phyloP scores from a whole-genome alignment of 1,140 invertebrate species.

The Pseudomyrmex dendroicus region DNA sequence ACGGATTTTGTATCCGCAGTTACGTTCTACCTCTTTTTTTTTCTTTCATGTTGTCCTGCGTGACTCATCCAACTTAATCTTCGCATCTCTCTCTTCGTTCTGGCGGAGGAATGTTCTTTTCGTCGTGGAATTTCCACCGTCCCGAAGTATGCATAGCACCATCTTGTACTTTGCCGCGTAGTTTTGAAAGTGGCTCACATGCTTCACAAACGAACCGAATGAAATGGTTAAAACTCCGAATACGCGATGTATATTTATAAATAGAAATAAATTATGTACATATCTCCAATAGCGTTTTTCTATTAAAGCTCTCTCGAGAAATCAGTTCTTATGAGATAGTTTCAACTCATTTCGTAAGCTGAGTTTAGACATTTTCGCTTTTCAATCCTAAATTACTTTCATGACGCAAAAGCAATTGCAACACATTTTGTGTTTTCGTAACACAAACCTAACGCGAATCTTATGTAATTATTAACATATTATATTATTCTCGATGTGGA shows the following conservation, averaged over 20 bases:
- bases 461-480: background rate
- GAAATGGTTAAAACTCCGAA: conserved; percentile 12
- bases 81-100: conserved; percentile 11
- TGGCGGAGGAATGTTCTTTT: background rate
- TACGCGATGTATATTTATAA: conserved; percentile 67
- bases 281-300: conserved; percentile 29
- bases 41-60: background rate
- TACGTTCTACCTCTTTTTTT: background rate
- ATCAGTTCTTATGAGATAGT: conserved; percentile 13
- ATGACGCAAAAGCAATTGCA: background rate
- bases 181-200: conserved; percentile 64
- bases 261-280: conserved; percentile 55
- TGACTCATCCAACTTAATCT: conserved; percentile 52
- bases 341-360: conserved; percentile 26
- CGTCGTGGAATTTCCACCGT: conserved; percentile 35
- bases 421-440: background rate
- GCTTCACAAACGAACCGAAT: conserved; percentile 41
- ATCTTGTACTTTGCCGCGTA: conserved; percentile 28
- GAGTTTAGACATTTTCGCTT: conserved; percentile 31
- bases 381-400: conserved; percentile 32
- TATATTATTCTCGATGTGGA: background rate
- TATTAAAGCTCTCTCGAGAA: conserved; percentile 27
- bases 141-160: conserved; percentile 21
- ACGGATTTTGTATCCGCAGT: conserved; percentile 31
- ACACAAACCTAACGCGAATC: background rate